Percentiles rank a stretch among this genome's conserved stretches.
phyloP scores from a whole-genome alignment of 2,113 vertebrate species.

The Copsychus sechellarum region DNA sequence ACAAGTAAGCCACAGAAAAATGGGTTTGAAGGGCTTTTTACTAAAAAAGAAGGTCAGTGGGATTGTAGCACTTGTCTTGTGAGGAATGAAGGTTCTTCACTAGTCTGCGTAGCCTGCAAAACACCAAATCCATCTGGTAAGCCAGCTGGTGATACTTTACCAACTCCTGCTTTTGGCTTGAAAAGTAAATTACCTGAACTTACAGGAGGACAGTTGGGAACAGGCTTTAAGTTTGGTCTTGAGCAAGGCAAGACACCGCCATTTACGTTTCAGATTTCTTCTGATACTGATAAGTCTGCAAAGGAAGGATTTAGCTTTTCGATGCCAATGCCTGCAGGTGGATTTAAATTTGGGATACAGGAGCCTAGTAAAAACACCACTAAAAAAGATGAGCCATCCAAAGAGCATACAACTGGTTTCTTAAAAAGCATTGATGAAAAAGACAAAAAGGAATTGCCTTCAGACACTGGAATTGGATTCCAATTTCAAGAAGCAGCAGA shows the following conservation, averaged over 20 bases:
- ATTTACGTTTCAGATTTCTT: constrained; percentile 78
- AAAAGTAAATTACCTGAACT: constrained; percentile 70
- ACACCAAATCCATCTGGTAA: constrained; percentile 77
- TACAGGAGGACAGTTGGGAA: constrained; percentile 68
- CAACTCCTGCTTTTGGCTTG: constrained; percentile 73
- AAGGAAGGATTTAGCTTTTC: constrained; percentile 84
- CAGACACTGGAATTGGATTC: neutral
- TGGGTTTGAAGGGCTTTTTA: constrained; percentile 77
- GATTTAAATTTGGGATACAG: constrained; percentile 90
- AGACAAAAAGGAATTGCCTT: constrained; percentile 74
- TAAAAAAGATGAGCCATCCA: constrained; percentile 43
- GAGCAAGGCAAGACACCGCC: constrained; percentile 74
- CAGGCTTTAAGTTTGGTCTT: constrained; percentile 86
- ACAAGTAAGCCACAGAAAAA: constrained; percentile 50
- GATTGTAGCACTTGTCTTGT: constrained; percentile 81
- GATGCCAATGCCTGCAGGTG: constrained; percentile 67
- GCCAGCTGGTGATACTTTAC: constrained; percentile 35
- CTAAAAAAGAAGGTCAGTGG: constrained; percentile 84
- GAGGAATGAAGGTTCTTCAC: constrained; percentile 76
- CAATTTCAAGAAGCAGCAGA: constrained; percentile 31
- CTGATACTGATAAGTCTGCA: constrained; percentile 68
- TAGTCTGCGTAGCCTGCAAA: constrained; percentile 77
- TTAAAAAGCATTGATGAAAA: constrained; percentile 79
- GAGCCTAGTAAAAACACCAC: constrained; percentile 70
- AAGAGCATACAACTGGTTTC: constrained; percentile 67